These are phyloP conservation scores for Argyrosomus regius DNA, from an alignment of 2,797 vertebrate species.

Conservation along the genomic window DNA sequence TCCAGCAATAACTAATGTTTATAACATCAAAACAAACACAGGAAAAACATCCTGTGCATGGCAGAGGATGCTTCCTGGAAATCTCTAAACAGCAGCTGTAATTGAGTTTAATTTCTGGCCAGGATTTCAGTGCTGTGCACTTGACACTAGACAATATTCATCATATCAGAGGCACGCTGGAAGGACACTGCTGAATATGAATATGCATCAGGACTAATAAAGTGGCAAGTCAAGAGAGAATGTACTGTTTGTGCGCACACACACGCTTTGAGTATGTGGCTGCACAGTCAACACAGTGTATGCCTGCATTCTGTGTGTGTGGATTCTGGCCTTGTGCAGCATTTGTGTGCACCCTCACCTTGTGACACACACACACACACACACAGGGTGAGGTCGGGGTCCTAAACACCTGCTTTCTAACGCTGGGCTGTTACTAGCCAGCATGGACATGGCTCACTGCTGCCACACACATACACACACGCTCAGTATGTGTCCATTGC, in stretches of 20 bases:
- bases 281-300: background rate
- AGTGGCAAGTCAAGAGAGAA: background rate
- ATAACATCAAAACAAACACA: constrained; percentile 25
- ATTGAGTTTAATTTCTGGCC: constrained; percentile 48
- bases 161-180: background rate
- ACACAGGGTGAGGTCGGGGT: constrained; percentile 35
- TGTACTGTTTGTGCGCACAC: background rate
- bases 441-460: constrained; percentile 22
- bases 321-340: background rate
- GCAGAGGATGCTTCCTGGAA: constrained; percentile 45
- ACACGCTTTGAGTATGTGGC: background rate
- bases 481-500: constrained; percentile 38
- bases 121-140: constrained; percentile 31
- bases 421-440: constrained; percentile 41
- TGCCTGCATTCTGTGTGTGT: background rate
- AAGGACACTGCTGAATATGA: constrained; percentile 38
- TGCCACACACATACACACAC: constrained; percentile 21
- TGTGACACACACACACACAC: background rate
- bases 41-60: constrained; percentile 35
- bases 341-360: constrained; percentile 3
- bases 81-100: constrained; percentile 37
- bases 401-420: constrained; percentile 61
- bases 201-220: constrained; percentile 37
- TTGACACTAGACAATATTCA: constrained; percentile 27
- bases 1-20: background rate